Evolutionary conservation across 2,888 invertebrate species (phyloP).

Genomic region (Nematopogon swammerdamellus): DNA sequence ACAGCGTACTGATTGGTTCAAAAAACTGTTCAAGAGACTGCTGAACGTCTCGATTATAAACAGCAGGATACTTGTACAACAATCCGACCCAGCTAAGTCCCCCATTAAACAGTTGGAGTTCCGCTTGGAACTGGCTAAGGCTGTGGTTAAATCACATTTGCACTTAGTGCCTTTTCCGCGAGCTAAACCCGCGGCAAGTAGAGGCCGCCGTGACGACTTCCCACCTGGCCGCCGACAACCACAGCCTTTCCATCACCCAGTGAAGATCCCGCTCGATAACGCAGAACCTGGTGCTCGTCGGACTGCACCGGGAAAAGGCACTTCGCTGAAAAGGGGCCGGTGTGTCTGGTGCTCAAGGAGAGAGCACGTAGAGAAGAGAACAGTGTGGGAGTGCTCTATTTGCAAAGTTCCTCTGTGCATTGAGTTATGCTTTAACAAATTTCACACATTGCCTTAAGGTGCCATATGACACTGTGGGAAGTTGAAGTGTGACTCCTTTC

Average conservation of each 20-base stretch:
- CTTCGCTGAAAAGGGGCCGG: not conserved
- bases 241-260: not conserved
- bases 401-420: not conserved
- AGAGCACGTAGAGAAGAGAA: not conserved
- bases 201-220: not conserved
- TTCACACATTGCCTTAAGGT: no score
- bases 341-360: not conserved
- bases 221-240: not conserved
- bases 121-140: not conserved
- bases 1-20: conserved; percentile 10
- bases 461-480: no score
- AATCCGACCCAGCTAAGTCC: not conserved
- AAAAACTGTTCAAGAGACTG: conserved; percentile 10
- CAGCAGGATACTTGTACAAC: not conserved
- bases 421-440: not conserved
- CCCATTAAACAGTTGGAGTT: not conserved
- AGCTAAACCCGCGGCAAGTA: no score
- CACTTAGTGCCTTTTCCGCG: not conserved
- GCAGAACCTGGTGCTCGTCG: no score
- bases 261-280: not conserved
- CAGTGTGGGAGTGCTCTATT: not conserved
- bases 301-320: no score
- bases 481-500: no score
- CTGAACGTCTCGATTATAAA: conserved; percentile 6
- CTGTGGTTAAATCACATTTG: not conserved